Percentiles rank a stretch among this genome's conserved stretches.
Conservation (phyloP, 2,888 invertebrate genomes). For the Plutella xylostella region DNA sequence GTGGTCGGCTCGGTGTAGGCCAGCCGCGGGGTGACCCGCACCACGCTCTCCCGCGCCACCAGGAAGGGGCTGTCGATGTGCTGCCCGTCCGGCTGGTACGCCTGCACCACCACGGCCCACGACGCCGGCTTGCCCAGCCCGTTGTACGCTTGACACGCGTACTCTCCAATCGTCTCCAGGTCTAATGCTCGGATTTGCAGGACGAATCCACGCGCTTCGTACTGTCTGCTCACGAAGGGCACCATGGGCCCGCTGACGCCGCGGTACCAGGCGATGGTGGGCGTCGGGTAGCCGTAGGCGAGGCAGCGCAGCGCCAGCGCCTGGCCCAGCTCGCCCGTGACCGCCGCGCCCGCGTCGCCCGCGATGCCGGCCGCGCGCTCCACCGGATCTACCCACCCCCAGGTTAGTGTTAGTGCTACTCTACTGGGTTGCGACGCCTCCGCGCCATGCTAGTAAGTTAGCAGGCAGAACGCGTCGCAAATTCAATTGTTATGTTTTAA, state of each 20-base stretch:
- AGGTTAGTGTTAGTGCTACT: slow-evolving; percentile 30
- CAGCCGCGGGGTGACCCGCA: slow-evolving; percentile 18
- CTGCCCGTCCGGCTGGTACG: slow-evolving; percentile 75
- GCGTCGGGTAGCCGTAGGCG: slow-evolving; percentile 84
- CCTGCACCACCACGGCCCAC: slow-evolving; percentile 80
- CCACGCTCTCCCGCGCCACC: slow-evolving; percentile 22
- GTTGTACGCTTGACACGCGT: slow-evolving; percentile 92
- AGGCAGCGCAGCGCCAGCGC: slow-evolving; percentile 81
- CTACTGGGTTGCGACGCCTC: slow-evolving; percentile 23
- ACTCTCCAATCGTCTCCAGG: slow-evolving; percentile 81
- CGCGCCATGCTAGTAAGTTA: not conserved
- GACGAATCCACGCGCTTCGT: slow-evolving; percentile 81
- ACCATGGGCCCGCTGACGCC: slow-evolving; percentile 80
- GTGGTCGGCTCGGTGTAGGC: slow-evolving; percentile 17
- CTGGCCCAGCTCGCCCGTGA: slow-evolving; percentile 78
- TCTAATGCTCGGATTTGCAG: slow-evolving; percentile 80
- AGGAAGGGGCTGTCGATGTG: slow-evolving; percentile 29
- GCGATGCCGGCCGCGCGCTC: slow-evolving; percentile 72
- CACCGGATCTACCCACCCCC: slow-evolving; percentile 68
- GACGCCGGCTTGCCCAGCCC: slow-evolving; percentile 81
- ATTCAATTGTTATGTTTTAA: too few relatives aligned
- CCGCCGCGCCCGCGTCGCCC: slow-evolving; percentile 73
- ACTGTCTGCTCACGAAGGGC: slow-evolving; percentile 75
- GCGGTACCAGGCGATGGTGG: slow-evolving; percentile 87
- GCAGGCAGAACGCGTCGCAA: too few relatives aligned